Evolutionary conservation across 2,797 vertebrate species (phyloP).

Genomic region (Typhlichthys subterraneus): DNA sequence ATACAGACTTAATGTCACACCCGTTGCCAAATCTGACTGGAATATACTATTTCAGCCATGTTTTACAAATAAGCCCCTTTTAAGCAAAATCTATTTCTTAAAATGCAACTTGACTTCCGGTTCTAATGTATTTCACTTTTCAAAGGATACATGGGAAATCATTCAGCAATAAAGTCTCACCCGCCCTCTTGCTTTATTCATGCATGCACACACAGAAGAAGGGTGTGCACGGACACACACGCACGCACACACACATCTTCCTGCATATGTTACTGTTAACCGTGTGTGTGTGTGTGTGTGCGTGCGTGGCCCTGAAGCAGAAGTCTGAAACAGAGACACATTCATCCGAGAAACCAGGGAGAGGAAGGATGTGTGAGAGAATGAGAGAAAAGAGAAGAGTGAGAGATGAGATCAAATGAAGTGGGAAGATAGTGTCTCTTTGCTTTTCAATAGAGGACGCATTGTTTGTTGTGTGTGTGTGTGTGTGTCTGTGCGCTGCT

Average conservation of each 20-base stretch:
- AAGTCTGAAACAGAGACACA: constrained; percentile 76
- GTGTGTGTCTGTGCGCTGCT: constrained; percentile 39
- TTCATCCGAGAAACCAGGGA: constrained; percentile 71
- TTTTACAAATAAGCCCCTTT: no score
- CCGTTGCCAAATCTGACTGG: no score
- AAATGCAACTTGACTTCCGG: no score
- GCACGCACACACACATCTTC: constrained; percentile 3
- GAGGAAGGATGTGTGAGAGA: constrained; percentile 77
- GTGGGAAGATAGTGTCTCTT: constrained; percentile 76
- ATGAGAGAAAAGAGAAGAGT: constrained; percentile 54
- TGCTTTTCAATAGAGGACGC: constrained; percentile 74
- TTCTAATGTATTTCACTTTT: no score
- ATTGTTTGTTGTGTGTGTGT: constrained; percentile 74
- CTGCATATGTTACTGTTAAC: constrained; percentile 21
- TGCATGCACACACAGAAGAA: background rate
- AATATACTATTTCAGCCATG: no score
- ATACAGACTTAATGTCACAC: no score
- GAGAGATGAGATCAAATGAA: constrained; percentile 75
- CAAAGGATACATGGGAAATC: no score
- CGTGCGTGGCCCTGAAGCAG: constrained; percentile 64
- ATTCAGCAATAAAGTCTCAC: no score
- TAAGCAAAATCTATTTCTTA: no score
- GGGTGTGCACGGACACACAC: background rate
- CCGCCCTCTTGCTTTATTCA: background rate
- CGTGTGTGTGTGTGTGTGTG: constrained; percentile 77